Evolutionary conservation across 2,797 vertebrate genomes (phyloP), one percentile per base, ranked within the genome.

Genomic region (Vespertilio murinus): DNA sequence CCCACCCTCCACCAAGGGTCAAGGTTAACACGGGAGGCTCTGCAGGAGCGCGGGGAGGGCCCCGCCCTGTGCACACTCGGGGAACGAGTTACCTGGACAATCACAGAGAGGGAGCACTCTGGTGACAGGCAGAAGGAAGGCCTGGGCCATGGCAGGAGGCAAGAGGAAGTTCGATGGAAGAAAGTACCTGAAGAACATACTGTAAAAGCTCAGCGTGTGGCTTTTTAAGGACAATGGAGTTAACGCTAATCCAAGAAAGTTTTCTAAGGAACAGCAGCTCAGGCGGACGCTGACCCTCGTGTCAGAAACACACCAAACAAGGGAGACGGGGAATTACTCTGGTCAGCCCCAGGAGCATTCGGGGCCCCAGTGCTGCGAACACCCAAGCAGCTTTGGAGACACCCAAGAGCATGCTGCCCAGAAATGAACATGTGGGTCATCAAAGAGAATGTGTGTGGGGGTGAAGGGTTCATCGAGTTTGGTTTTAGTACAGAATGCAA

Each of bases 71-170:
- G 54, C 10, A 16, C 1, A 16, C 6, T 0, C 25, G 28, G 13
- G 28, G n/a, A 61, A 45, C 9, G 38, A 54, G 14, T 28, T 17
- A 40, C 71, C 17, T 77, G 75, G 65, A 83, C 80, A 88, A 90
- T 70, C 59, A 12, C 64, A 90, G 47, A 18, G 35, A 88, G 59
- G 47, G 80, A 80, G 45, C 6, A 6, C 33, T 30, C 9, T 6
- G 40, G 25, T 65, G 33, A 70, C 47, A 8, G 47, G 67, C 35
- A 92, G 71, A 94, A 88, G 5, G 61, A 20, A 91, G 90, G 54
- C 91, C 83, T 28, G 94, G 83, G 86, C 93, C 89, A 90, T 92
- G 65, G 82, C 88, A 96, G 70, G 88, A 94, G 70, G 92, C 64
- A 89, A 67, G 61, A 88, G 73, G 88, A 96, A 95, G 65, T 56